A percentile compares a stretch with the other conserved stretches of the same genome.
Evolutionary conservation across 2,113 vertebrate species (phyloP).

Genomic region (Plecturocebus donacophilus): DNA sequence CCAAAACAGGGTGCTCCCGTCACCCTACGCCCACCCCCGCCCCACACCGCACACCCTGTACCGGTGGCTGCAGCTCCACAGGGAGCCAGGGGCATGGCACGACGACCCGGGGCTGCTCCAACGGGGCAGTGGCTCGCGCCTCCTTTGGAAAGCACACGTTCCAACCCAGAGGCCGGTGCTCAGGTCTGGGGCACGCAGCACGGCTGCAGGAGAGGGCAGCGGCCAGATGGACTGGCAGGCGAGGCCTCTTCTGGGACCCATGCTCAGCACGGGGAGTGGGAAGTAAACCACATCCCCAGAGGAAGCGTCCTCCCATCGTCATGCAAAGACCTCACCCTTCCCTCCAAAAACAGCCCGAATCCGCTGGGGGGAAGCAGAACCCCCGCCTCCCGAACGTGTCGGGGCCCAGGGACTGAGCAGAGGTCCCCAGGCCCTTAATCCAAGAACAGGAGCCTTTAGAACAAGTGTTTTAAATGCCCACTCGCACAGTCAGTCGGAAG

Average conservation of each 20-base stretch:
- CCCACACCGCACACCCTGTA: too few species aligned
- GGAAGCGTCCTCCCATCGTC: neutral
- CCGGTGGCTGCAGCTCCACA: neutral
- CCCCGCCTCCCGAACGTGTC: accelerated
- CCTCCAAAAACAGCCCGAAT: neutral
- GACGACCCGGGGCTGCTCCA: neutral
- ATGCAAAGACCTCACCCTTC: neutral
- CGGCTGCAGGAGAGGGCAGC: neutral
- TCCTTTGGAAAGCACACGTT: neutral
- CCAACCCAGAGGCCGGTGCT: too few species aligned
- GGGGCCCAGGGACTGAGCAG: neutral
- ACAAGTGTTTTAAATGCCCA: neutral
- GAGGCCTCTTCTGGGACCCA: neutral
- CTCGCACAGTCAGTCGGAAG: neutral
- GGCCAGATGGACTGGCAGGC: neutral
- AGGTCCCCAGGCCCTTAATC: neutral
- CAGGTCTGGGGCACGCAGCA: too few species aligned
- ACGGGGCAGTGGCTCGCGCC: too few species aligned
- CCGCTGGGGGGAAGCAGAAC: neutral
- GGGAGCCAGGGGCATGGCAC: neutral
- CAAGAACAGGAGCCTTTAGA: neutral
- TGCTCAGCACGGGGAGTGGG: neutral
- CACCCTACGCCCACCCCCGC: too few species aligned
- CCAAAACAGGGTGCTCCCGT: neutral
- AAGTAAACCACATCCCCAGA: neutral